Evolutionary conservation across 2,113 vertebrate genomes (phyloP).

Genomic region (Hyperopisus bebe): DNA sequence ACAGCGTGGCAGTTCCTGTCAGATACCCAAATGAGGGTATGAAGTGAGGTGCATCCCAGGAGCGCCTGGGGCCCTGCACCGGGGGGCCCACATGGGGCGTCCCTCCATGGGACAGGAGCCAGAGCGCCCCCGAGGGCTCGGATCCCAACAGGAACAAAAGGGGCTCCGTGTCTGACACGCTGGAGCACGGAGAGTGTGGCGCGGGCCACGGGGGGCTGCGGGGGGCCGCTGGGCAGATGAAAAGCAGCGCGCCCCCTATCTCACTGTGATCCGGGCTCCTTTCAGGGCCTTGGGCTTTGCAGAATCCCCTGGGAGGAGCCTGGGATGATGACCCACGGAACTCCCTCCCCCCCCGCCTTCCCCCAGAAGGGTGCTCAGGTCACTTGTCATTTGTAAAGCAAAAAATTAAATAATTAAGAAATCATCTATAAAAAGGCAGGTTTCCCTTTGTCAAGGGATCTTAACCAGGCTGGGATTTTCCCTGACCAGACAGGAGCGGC

Average conservation of each 20-base stretch:
- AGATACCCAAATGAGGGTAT: not conserved
- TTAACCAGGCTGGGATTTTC: not conserved
- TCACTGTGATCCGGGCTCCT: conserved; percentile 15
- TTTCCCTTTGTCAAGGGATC: not conserved
- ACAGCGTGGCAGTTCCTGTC: not conserved
- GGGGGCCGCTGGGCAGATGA: not conserved
- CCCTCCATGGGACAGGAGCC: not conserved
- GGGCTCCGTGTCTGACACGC: conserved; percentile 8
- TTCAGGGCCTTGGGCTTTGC: not conserved
- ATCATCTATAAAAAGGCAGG: not conserved
- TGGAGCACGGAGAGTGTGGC: conserved; percentile 4
- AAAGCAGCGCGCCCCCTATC: not conserved
- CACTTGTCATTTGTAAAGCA: not conserved
- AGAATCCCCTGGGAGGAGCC: not conserved
- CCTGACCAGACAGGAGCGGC: not conserved
- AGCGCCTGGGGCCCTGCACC: not conserved
- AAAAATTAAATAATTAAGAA: not conserved
- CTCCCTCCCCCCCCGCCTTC: not conserved
- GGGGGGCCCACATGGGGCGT: conserved; percentile 4
- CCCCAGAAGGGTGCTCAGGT: not conserved
- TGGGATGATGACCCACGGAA: not conserved
- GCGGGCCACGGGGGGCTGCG: not conserved
- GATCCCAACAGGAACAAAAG: conserved; percentile 12
- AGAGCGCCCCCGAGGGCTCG: conserved; percentile 3
- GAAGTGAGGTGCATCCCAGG: not conserved